These are phyloP conservation scores for Meloidogyne floridensis DNA, from an alignment of 1,140 invertebrate species.

Conservation along the genomic window DNA sequence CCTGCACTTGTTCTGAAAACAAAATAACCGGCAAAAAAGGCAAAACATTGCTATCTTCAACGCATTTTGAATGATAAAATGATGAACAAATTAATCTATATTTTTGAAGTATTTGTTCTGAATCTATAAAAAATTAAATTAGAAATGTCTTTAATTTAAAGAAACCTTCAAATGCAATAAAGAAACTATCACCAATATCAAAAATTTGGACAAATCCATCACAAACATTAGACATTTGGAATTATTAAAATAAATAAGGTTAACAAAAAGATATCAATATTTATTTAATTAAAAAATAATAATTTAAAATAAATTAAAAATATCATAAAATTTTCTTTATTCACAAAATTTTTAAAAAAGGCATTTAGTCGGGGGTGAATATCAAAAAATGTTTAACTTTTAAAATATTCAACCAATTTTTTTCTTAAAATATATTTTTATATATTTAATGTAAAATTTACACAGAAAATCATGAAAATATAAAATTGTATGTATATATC, in stretches of 20 bases:
- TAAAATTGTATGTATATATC: neutral
- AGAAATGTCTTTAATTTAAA: neutral
- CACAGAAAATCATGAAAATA: neutral
- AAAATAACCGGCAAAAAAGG: constrained; percentile 29
- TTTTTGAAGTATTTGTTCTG: neutral
- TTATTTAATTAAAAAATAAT: neutral
- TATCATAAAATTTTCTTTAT: no score
- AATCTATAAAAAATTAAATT: neutral
- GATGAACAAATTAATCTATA: neutral
- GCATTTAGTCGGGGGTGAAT: no score
- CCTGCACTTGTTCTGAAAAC: constrained; percentile 43
- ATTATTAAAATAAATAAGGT: neutral
- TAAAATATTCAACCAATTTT: no score
- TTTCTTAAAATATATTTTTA: no score
- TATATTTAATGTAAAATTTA: no score
- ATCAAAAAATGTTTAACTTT: no score
- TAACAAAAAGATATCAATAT: neutral
- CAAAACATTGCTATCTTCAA: constrained; percentile 11
- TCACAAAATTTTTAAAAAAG: no score
- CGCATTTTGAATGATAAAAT: neutral
- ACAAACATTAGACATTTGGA: neutral
- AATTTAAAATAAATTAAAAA: no score
- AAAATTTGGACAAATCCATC: neutral
- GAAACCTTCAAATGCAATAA: neutral
- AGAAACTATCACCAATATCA: neutral